These are phyloP conservation scores for Oceanites oceanicus DNA, from an alignment of 2,113 vertebrate genomes.

Conservation along the genomic window DNA sequence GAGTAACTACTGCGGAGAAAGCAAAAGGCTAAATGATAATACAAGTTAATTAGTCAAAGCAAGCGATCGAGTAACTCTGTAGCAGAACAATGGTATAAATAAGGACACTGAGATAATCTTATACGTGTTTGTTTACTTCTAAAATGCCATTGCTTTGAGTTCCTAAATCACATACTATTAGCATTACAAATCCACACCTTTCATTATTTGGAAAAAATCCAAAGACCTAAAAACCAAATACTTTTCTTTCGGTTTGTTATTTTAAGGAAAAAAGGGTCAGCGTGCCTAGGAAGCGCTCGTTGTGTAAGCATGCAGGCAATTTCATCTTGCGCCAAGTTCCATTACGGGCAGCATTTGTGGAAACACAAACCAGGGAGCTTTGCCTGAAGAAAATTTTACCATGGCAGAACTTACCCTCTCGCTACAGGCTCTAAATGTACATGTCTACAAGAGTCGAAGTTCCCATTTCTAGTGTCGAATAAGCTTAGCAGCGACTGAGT, in stretches of 20 bases:
- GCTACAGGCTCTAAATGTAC: not conserved
- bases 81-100: not conserved
- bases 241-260: constrained; percentile 30
- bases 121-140: constrained; percentile 6
- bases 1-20: not conserved
- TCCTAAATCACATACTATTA: not conserved
- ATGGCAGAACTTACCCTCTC: not conserved
- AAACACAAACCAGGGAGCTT: not conserved
- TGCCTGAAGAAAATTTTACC: not conserved
- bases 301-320: not conserved
- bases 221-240: not conserved
- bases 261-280: constrained; percentile 22
- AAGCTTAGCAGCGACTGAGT: not conserved
- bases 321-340: not conserved
- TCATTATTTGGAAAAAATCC: not conserved
- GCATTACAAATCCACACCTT: not conserved
- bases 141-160: not conserved
- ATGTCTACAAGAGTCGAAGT: not conserved
- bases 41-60: not conserved
- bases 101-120: not conserved
- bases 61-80: not conserved
- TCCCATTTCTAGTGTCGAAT: not conserved
- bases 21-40: not conserved
- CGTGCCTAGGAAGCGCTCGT: not conserved
- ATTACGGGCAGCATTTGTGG: not conserved